A percentile compares a stretch with the other conserved stretches of the same genome.
These are phyloP conservation scores for Ips typographus DNA, from an alignment of 1,140 invertebrate genomes.

Conservation along the genomic window DNA sequence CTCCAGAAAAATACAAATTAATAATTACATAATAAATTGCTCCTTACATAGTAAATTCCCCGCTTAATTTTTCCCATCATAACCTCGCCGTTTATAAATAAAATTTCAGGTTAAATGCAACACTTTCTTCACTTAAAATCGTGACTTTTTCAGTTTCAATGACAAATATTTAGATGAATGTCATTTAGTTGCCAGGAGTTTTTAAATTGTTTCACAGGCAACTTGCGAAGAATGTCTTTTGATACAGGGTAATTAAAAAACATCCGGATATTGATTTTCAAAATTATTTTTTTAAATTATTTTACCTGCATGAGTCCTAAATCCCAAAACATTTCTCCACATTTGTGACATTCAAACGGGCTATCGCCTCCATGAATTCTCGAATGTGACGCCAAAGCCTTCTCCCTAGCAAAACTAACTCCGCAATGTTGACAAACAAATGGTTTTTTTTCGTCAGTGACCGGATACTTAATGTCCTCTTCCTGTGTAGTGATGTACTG, in stretches of 20 bases:
- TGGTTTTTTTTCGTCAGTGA: conserved; percentile 71
- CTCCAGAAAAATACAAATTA: too few relatives aligned
- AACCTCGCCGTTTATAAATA: background rate
- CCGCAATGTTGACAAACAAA: conserved; percentile 81
- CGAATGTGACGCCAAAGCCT: conserved; percentile 72
- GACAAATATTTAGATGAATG: background rate
- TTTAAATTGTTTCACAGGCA: background rate
- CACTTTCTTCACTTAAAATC: too few relatives aligned
- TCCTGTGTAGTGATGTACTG: conserved; percentile 39
- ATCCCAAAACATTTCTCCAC: conserved; percentile 79
- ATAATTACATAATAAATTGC: background rate
- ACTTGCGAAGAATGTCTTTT: background rate
- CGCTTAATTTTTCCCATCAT: background rate
- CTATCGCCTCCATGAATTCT: conserved; percentile 73
- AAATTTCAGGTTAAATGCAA: background rate
- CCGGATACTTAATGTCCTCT: conserved; percentile 55
- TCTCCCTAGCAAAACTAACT: conserved; percentile 75
- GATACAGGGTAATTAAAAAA: background rate
- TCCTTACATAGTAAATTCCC: background rate
- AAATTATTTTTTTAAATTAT: background rate
- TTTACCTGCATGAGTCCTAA: conserved; percentile 58
- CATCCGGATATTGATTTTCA: too few relatives aligned
- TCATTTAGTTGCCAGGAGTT: background rate
- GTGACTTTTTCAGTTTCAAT: background rate
- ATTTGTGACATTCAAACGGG: conserved; percentile 73